Evolutionary conservation across 1,140 invertebrate genomes (phyloP).

Genomic region (Pygmarrhopalites habei): DNA sequence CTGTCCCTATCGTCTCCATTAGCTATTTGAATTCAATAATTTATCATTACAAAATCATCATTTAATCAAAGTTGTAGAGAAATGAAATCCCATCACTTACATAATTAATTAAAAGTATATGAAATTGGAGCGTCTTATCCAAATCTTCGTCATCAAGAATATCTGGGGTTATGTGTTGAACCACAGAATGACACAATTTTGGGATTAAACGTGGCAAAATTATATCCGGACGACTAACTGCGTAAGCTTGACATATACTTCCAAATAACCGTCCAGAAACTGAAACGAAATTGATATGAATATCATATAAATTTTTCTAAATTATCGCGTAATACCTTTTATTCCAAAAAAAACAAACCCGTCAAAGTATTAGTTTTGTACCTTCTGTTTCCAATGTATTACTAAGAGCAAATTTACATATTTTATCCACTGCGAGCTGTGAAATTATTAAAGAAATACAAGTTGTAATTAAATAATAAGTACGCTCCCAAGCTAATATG

Average conservation of each 20-base stretch:
- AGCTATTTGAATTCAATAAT: not conserved
- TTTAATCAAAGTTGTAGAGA: too few relatives aligned
- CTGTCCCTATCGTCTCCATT: constrained; percentile 31
- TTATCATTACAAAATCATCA: too few relatives aligned
- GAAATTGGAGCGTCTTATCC: constrained; percentile 70
- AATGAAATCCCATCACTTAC: constrained; percentile 43
- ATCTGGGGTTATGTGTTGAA: constrained; percentile 53
- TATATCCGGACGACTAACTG: constrained; percentile 55
- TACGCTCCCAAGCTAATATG: too few relatives aligned
- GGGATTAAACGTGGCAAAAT: constrained; percentile 66
- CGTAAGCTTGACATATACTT: constrained; percentile 60
- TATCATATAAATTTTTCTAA: too few relatives aligned
- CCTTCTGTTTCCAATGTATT: constrained; percentile 70
- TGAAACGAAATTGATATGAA: too few relatives aligned
- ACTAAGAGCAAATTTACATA: constrained; percentile 62
- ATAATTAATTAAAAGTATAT: constrained; percentile 65
- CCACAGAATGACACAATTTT: constrained; percentile 56
- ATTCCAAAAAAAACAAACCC: too few relatives aligned
- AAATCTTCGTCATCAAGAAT: constrained; percentile 62
- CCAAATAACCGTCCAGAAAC: constrained; percentile 71
- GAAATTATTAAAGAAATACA: too few relatives aligned
- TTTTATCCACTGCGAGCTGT: constrained; percentile 63
- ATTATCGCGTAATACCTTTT: too few relatives aligned
- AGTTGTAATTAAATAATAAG: too few relatives aligned
- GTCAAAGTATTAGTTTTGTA: too few relatives aligned